These are phyloP conservation scores for Notodromas monacha DNA, from an alignment of 2,888 invertebrate species.

Conservation along the genomic window DNA sequence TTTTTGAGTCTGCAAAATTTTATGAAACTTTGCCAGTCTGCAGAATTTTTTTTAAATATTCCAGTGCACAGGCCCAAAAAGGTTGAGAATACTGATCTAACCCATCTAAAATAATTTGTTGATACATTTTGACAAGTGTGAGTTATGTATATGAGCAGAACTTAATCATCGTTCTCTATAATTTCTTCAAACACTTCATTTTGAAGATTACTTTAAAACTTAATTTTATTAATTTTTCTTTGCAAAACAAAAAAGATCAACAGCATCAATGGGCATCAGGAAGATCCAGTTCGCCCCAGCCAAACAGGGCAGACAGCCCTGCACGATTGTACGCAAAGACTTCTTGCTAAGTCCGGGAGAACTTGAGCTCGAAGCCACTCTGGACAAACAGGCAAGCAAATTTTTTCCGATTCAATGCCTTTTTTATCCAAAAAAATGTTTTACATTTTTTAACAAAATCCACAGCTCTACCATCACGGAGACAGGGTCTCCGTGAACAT, in stretches of 20 bases:
- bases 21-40: no score
- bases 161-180: not conserved
- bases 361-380: conserved; percentile 61
- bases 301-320: conserved; percentile 62
- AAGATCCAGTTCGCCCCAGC: conserved; percentile 74
- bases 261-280: conserved; percentile 53
- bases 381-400: conserved; percentile 45
- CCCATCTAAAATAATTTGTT: no score
- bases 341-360: conserved; percentile 79
- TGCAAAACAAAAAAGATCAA: conserved; percentile 50
- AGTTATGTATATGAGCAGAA: no score
- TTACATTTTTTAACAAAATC: no score
- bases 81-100: no score
- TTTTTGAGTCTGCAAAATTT: no score
- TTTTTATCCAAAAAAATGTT: not conserved
- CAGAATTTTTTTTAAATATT: no score
- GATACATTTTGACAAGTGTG: no score
- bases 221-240: conserved; percentile 11
- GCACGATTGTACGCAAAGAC: conserved; percentile 72
- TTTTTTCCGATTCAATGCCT: conserved; percentile 5
- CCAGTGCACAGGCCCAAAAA: no score
- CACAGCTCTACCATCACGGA: conserved; percentile 52
- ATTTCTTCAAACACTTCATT: not conserved
- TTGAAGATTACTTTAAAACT: conserved; percentile 1
- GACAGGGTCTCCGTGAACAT: conserved; percentile 66